Evolutionary conservation across 2,888 invertebrate genomes (phyloP).

Genomic region (Ormyrus nitidulus): DNA sequence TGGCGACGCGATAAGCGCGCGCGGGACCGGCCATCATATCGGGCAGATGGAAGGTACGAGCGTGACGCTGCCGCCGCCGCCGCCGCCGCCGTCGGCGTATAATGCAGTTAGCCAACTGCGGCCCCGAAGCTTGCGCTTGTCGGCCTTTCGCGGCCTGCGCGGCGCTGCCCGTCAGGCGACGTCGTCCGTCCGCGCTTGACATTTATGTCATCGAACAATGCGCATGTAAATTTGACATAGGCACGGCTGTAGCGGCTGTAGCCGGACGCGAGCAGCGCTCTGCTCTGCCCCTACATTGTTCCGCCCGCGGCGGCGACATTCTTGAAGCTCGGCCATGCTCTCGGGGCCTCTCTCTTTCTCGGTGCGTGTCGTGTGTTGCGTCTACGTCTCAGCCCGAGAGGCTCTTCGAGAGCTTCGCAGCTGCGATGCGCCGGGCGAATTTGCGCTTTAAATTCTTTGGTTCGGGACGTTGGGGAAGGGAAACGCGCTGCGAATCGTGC

Average conservation of each 20-base stretch:
- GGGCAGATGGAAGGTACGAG: background rate
- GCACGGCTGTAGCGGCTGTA: constrained; percentile 23
- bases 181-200: constrained; percentile 61
- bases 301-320: constrained; percentile 25
- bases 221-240: constrained; percentile 64
- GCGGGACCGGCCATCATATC: background rate
- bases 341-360: background rate
- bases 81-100: constrained; percentile 21
- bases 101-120: too few species aligned
- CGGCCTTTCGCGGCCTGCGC: constrained; percentile 38
- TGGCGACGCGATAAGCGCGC: constrained; percentile 3
- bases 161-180: constrained; percentile 41
- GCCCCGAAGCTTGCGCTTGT: constrained; percentile 28
- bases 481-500: too few species aligned
- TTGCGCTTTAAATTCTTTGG: too few species aligned
- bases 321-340: constrained; percentile 51
- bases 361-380: too few species aligned
- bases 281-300: constrained; percentile 11
- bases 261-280: background rate
- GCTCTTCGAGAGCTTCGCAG: too few species aligned
- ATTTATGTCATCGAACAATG: constrained; percentile 62
- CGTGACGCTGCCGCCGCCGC: constrained; percentile 3
- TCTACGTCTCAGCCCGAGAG: background rate
- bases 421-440: too few species aligned
- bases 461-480: too few species aligned